phyloP scores from a whole-genome alignment of 2,888 invertebrate species.

The Glaucopsyche alexis region DNA sequence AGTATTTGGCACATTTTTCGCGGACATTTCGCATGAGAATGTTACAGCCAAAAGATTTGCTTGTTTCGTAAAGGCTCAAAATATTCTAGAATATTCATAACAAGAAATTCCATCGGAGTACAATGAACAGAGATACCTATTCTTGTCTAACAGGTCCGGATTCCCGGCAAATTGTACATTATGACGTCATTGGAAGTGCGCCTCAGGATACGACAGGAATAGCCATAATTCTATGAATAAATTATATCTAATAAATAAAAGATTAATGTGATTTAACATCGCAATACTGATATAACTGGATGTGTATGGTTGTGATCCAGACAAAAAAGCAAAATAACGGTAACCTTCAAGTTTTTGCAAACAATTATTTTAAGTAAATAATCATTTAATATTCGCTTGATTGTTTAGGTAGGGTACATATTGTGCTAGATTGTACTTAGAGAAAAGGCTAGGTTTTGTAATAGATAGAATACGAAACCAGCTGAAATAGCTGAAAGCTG shows the following conservation, averaged over 20 bases:
- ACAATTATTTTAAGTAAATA: too few relatives aligned
- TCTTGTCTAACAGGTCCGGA: slow-evolving; percentile 45
- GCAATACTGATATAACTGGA: neutral
- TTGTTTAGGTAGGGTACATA: too few relatives aligned
- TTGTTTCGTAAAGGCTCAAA: neutral
- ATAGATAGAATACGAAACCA: too few relatives aligned
- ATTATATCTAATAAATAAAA: slow-evolving; percentile 44
- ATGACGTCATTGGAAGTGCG: slow-evolving; percentile 51
- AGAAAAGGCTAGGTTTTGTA: too few relatives aligned
- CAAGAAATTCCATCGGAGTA: slow-evolving; percentile 6
- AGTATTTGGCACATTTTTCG: too few relatives aligned
- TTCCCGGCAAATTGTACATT: slow-evolving; percentile 53
- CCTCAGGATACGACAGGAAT: slow-evolving; percentile 46
- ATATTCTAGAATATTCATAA: neutral
- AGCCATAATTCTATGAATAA: slow-evolving; percentile 57
- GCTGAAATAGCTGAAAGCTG: too few relatives aligned
- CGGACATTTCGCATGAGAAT: too few relatives aligned
- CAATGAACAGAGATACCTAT: slow-evolving; percentile 29
- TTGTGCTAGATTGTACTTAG: too few relatives aligned
- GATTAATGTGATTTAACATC: neutral
- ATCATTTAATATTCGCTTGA: too few relatives aligned
- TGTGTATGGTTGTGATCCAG: neutral
- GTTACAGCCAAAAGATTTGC: too few relatives aligned
- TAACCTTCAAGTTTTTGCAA: neutral
- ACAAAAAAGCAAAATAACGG: too few relatives aligned